phyloP scores from a whole-genome alignment of 2,113 vertebrate genomes.

The Erythrocercus mccallii region DNA sequence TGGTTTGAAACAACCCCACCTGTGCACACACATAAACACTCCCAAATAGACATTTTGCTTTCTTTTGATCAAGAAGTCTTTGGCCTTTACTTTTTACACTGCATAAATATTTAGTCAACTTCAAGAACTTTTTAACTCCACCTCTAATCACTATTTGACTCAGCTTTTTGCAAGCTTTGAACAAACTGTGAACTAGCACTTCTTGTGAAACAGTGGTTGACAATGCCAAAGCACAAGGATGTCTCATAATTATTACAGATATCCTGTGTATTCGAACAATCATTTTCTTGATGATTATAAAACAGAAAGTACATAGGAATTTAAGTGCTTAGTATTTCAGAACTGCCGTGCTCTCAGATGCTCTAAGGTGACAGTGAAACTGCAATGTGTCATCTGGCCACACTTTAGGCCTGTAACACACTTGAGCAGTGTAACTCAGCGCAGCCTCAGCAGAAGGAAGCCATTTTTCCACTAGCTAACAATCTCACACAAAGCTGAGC shows the following conservation, averaged over 20 bases:
- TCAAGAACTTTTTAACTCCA: slow-evolving; percentile 14
- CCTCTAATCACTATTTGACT: neutral
- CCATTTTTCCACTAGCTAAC: neutral
- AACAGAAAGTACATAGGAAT: neutral
- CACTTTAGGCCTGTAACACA: neutral
- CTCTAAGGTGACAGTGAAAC: neutral
- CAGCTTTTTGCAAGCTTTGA: neutral
- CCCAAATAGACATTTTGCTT: neutral
- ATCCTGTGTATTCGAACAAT: neutral
- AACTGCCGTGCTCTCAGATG: neutral
- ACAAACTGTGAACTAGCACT: neutral
- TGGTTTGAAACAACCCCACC: neutral
- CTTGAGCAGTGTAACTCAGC: rapidly evolving
- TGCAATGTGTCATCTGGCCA: neutral
- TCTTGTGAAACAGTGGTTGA: neutral
- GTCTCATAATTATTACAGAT: neutral
- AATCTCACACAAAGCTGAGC: neutral
- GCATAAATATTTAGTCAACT: slow-evolving; percentile 26
- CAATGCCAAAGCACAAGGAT: neutral
- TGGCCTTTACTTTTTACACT: neutral
- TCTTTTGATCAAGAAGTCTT: neutral
- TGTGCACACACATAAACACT: rapidly evolving
- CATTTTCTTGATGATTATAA: neutral
- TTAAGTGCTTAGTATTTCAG: neutral
- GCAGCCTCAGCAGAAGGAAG: neutral